These are phyloP conservation scores for Callionymus lyra DNA, from an alignment of 2,113 vertebrate species.

Conservation along the genomic window DNA sequence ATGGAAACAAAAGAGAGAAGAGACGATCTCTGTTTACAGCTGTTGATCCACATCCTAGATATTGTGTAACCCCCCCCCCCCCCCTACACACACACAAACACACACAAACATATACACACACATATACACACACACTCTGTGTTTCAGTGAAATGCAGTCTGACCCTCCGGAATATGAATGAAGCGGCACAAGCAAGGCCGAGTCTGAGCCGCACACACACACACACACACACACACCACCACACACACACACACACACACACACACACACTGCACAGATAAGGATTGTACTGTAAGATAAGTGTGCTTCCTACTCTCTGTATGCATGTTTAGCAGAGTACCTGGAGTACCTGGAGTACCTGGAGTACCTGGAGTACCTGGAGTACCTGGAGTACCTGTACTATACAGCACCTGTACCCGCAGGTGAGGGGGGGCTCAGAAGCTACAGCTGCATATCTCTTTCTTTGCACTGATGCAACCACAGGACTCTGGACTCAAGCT, in stretches of 20 bases:
- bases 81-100: conserved; percentile 12
- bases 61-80: conserved; percentile 31
- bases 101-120: neutral
- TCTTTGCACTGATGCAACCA: conserved; percentile 60
- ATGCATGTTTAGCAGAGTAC: conserved; percentile 65
- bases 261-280: conserved; percentile 52
- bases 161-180: conserved; percentile 10
- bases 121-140: conserved; percentile 3
- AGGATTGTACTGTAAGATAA: conserved; percentile 64
- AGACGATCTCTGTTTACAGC: conserved; percentile 57
- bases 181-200: too few species aligned
- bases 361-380: conserved; percentile 59
- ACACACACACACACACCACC: conserved; percentile 24
- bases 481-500: conserved; percentile 52
- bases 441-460: conserved; percentile 41
- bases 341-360: conserved; percentile 59
- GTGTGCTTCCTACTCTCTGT: conserved; percentile 65
- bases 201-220: too few species aligned
- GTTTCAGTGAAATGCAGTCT: conserved; percentile 48
- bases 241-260: conserved; percentile 33
- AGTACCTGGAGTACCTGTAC: conserved; percentile 59
- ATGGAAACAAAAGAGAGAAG: conserved; percentile 1
- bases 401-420: conserved; percentile 60
- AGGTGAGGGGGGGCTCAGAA: conserved; percentile 24
- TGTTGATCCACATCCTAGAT: conserved; percentile 41